phyloP scores from a whole-genome alignment of 2,888 invertebrate species.

The Acronicta psi region DNA sequence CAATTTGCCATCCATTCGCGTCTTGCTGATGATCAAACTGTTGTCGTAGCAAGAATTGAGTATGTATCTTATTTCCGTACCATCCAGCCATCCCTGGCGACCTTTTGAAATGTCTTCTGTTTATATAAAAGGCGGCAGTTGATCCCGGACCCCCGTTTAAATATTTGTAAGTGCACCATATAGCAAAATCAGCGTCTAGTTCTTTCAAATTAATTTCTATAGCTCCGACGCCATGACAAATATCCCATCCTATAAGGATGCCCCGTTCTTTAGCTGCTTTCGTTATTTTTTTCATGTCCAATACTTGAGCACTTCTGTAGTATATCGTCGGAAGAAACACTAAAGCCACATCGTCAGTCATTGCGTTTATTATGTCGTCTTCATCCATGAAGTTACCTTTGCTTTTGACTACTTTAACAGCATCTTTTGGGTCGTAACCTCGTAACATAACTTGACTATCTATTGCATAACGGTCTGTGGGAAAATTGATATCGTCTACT shows the following conservation, averaged over 20 bases:
- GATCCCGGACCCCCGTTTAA: conserved; percentile 82
- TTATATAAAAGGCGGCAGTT: conserved; percentile 74
- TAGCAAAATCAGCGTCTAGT: conserved; percentile 78
- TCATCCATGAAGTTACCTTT: conserved; percentile 70
- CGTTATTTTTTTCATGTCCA: conserved; percentile 77
- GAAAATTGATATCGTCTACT: conserved; percentile 79
- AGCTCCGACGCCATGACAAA: conserved; percentile 77
- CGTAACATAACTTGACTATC: conserved; percentile 79
- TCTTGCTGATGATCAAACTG: conserved; percentile 77
- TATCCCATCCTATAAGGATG: conserved; percentile 80
- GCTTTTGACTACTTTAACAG: conserved; percentile 76
- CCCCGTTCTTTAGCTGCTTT: conserved; percentile 70
- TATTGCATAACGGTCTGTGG: conserved; percentile 80
- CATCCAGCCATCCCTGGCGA: conserved; percentile 78
- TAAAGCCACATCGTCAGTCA: conserved; percentile 78
- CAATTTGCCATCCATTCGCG: conserved; percentile 79
- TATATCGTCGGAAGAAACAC: conserved; percentile 74
- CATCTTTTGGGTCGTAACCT: conserved; percentile 73
- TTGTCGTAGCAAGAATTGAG: conserved; percentile 74
- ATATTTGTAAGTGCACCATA: conserved; percentile 84
- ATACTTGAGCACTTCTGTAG: conserved; percentile 76
- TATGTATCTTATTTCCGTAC: conserved; percentile 76
- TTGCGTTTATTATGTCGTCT: conserved; percentile 74
- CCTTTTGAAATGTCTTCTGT: conserved; percentile 73
- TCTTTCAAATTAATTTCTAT: conserved; percentile 74